Percentiles rank a stretch among this genome's conserved stretches.
These are phyloP conservation scores for Plutella xylostella DNA, from an alignment of 2,888 invertebrate genomes.

Conservation along the genomic window DNA sequence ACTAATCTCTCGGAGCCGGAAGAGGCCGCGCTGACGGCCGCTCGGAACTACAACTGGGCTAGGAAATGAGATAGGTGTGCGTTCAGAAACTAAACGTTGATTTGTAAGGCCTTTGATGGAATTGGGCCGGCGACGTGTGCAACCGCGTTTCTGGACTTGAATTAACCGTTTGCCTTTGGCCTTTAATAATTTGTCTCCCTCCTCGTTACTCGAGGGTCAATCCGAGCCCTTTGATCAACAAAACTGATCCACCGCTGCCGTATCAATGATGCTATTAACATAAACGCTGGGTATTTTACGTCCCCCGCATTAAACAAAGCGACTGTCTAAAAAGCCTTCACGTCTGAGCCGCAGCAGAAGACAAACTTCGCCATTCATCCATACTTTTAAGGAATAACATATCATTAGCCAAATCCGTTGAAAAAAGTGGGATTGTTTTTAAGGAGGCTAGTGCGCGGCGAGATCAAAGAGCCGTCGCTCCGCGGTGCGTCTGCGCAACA, in stretches of 20 bases:
- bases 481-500: slow-evolving; percentile 37
- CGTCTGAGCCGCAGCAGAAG: too few relatives aligned
- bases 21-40: slow-evolving; percentile 54
- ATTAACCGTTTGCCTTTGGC: too few relatives aligned
- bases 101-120: slow-evolving; percentile 31
- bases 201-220: too few relatives aligned
- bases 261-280: too few relatives aligned
- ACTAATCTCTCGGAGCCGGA: slow-evolving; percentile 65
- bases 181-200: too few relatives aligned
- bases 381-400: neutral
- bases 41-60: slow-evolving; percentile 66
- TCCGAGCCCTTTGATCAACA: too few relatives aligned
- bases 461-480: slow-evolving; percentile 4
- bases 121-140: slow-evolving; percentile 33
- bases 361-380: slow-evolving; percentile 1
- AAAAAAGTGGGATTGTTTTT: slow-evolving; percentile 5
- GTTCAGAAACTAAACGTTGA: slow-evolving; percentile 29
- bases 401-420: slow-evolving; percentile 12
- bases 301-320: too few relatives aligned
- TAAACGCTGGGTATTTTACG: too few relatives aligned
- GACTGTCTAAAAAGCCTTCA: too few relatives aligned
- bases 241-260: too few relatives aligned
- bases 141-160: too few relatives aligned
- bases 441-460: slow-evolving; percentile 10
- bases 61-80: slow-evolving; percentile 69